These are phyloP conservation scores for Sinelater perroti DNA, from an alignment of 2,888 invertebrate genomes.

Conservation along the genomic window DNA sequence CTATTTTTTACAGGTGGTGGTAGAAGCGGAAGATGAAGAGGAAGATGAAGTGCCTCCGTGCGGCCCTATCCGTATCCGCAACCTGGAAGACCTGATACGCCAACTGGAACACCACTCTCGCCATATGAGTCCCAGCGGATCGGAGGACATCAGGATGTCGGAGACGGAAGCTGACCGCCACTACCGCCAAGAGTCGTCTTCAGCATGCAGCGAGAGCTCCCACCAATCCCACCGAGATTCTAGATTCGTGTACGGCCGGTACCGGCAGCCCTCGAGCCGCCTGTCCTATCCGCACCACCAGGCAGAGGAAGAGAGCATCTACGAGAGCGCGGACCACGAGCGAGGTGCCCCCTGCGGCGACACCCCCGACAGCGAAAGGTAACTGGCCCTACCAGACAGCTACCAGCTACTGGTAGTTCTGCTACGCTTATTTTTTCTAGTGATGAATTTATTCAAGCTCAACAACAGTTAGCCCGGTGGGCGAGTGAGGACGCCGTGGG, in stretches of 20 bases:
- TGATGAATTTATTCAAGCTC: slow-evolving; percentile 98
- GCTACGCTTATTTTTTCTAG: slow-evolving; percentile 89
- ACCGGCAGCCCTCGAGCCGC: slow-evolving; percentile 62
- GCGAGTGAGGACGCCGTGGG: slow-evolving; percentile 82
- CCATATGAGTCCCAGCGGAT: slow-evolving; percentile 91
- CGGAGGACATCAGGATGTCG: slow-evolving; percentile 88
- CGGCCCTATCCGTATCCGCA: slow-evolving; percentile 88
- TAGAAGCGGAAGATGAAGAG: slow-evolving; percentile 68
- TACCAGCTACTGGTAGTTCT: slow-evolving; percentile 65
- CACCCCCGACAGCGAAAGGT: slow-evolving; percentile 91
- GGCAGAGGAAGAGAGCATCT: slow-evolving; percentile 84
- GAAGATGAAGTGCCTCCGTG: slow-evolving; percentile 81
- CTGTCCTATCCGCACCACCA: slow-evolving; percentile 56
- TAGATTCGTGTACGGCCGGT: slow-evolving; percentile 75
- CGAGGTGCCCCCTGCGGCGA: slow-evolving; percentile 75
- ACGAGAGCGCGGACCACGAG: slow-evolving; percentile 84
- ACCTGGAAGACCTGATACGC: slow-evolving; percentile 88
- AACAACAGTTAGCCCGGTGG: slow-evolving; percentile 95
- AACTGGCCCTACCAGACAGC: slow-evolving; percentile 46
- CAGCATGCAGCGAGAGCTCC: slow-evolving; percentile 77
- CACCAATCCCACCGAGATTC: slow-evolving; percentile 81
- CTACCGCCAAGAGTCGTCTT: slow-evolving; percentile 74
- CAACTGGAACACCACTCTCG: slow-evolving; percentile 88
- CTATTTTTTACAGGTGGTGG: slow-evolving; percentile 51
- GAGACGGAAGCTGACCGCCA: slow-evolving; percentile 90